A percentile compares a stretch with the other conserved stretches of the same genome.
Evolutionary conservation across 1,140 invertebrate species (phyloP).

Genomic region (Wasmannia auropunctata): DNA sequence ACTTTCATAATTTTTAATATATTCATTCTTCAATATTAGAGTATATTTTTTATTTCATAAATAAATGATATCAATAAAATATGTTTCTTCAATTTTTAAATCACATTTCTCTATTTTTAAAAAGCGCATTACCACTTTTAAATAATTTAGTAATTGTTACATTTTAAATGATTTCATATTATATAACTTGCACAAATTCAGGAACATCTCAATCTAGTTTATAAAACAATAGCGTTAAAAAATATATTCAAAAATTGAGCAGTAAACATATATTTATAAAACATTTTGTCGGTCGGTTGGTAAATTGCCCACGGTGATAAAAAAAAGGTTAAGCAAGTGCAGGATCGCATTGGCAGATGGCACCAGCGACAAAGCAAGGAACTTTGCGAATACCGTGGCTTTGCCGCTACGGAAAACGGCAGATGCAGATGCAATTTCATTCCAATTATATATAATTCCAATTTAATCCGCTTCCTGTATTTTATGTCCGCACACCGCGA

Average conservation of each 20-base stretch:
- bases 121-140: background rate
- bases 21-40: background rate
- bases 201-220: background rate
- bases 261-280: background rate
- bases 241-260: background rate
- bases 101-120: background rate
- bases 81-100: background rate
- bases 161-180: background rate
- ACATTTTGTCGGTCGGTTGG: background rate
- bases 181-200: background rate
- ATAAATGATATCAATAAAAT: background rate
- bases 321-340: background rate
- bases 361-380: background rate
- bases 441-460: background rate
- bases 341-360: background rate
- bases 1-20: background rate
- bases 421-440: background rate
- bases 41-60: background rate
- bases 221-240: background rate
- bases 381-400: background rate
- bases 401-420: background rate
- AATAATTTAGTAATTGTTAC: background rate
- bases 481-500: background rate
- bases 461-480: background rate
- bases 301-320: background rate